Evolutionary conservation across 1,140 invertebrate genomes (phyloP), one percentile per base, ranked within the genome.

Genomic region (Manduca sexta): DNA sequence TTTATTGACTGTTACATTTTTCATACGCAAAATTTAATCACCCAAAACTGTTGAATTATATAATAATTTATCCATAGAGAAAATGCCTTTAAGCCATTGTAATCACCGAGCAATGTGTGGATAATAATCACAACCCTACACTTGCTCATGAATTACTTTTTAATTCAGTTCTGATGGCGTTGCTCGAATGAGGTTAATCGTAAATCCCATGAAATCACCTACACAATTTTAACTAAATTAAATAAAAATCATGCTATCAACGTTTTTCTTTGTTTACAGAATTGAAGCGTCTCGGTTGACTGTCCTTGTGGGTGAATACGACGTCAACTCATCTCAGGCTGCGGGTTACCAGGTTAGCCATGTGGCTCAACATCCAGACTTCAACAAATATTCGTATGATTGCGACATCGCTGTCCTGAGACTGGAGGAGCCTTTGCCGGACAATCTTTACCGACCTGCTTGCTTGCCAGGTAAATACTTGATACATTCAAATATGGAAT

Each of bases 381-480:
- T 92, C 74, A 90, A 93, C 71, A 69, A 87, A 1, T 86, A 87
- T 13, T 93, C 88, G 1, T 93, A 91, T 57, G 91, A 95, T 69
- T 93, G 95, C 64, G 95, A 96, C 62, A 94, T 96, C 45, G 94
- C 93, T 0, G 77, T 96, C 1, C 77, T 96, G 13, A 88, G 91
- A 42, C 84, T 96, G 31, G 88, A 91, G 49, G 64, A 87, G n/a
- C 88, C 91, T 0, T 86, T 94, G 1, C 77, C 89, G 4, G 88
- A 88, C 35, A 78, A 82, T 10, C 66, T 87, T 3, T 82, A 93
- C 12, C 86, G 90, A 62, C 92, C 93, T 2, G 90, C 92, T 8
- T 95, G 94, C 62, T 75, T 95, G 37, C 93, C 93, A 0, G 79
- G 88, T 73, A 74, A 55, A 63, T 43, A 16, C 13, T n/a, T 35